These are phyloP conservation scores for Gila robusta DNA, from an alignment of 2,797 vertebrate species.

Conservation along the genomic window DNA sequence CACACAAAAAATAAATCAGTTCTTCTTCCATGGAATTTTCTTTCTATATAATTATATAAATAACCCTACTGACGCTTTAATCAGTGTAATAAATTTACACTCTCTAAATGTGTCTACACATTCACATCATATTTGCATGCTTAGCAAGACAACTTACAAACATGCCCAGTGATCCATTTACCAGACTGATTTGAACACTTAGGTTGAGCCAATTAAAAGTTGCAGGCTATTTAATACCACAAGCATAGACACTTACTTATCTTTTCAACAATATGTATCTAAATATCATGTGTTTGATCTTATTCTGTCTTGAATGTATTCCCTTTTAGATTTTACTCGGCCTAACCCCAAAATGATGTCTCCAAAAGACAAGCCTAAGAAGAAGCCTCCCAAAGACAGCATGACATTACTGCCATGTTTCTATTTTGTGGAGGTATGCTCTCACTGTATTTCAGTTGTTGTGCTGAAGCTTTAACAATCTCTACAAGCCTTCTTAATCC, in stretches of 20 bases:
- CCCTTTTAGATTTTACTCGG: constrained; percentile 74
- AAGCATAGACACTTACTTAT: not conserved
- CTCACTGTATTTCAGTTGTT: constrained; percentile 2
- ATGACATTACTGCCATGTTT: constrained; percentile 93
- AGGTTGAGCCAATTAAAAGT: not conserved
- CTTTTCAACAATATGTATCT: not conserved
- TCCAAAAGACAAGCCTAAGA: constrained; percentile 87
- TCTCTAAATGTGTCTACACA: not conserved
- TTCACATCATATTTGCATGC: not conserved
- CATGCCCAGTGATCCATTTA: not conserved
- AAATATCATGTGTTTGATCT: not conserved
- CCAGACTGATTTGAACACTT: not conserved
- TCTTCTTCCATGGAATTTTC: not conserved
- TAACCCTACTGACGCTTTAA: not conserved
- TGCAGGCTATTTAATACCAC: not conserved
- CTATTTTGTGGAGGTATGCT: constrained; percentile 90
- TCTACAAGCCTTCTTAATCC: not conserved
- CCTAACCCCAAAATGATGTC: constrained; percentile 86
- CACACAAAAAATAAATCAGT: not conserved
- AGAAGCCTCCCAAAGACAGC: constrained; percentile 89
- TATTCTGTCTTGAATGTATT: constrained; percentile 44
- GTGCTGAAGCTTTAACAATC: not conserved
- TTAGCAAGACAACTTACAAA: constrained; percentile 10
- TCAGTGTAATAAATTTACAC: not conserved
- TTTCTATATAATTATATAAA: not conserved